phyloP scores from a whole-genome alignment of 2,113 vertebrate genomes.

The Taurulus bubalis region DNA sequence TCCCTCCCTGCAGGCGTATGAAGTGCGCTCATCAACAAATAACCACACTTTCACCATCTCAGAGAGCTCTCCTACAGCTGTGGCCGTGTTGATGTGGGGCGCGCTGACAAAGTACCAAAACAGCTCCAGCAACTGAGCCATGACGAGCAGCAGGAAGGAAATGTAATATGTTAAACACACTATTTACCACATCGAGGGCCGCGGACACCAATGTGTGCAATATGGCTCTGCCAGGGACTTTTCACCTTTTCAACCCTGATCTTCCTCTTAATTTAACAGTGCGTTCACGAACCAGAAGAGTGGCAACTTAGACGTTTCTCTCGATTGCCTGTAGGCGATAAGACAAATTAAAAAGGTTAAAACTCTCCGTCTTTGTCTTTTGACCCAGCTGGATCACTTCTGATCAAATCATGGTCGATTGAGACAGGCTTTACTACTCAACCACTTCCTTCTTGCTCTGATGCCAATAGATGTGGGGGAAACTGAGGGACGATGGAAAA shows the following conservation, averaged over 20 bases:
- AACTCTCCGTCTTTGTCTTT: too few relatives aligned
- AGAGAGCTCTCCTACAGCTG: conserved; percentile 5
- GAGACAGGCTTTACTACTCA: too few relatives aligned
- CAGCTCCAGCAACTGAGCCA: conserved; percentile 1
- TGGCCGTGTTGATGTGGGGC: not conserved
- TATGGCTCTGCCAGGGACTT: not conserved
- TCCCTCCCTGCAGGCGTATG: conserved; percentile 61
- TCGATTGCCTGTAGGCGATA: too few relatives aligned
- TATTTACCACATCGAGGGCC: not conserved
- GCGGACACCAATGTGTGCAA: not conserved
- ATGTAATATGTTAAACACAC: not conserved
- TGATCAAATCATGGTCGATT: too few relatives aligned
- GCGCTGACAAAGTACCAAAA: conserved; percentile 2
- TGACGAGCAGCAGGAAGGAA: conserved; percentile 1
- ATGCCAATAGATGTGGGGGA: too few relatives aligned
- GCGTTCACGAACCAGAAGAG: not conserved
- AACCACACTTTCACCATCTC: conserved; percentile 20
- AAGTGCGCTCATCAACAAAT: conserved; percentile 25
- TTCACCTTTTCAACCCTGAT: not conserved
- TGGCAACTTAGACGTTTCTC: too few relatives aligned
- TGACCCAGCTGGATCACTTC: too few relatives aligned
- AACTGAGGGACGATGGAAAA: too few relatives aligned
- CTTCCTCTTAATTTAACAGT: not conserved
- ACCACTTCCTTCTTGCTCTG: too few relatives aligned
- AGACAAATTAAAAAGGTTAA: too few relatives aligned